Evolutionary conservation across 2,888 invertebrate species (phyloP), one percentile per base, ranked within the genome.

Genomic region (Pycnomerus fuliginosus): DNA sequence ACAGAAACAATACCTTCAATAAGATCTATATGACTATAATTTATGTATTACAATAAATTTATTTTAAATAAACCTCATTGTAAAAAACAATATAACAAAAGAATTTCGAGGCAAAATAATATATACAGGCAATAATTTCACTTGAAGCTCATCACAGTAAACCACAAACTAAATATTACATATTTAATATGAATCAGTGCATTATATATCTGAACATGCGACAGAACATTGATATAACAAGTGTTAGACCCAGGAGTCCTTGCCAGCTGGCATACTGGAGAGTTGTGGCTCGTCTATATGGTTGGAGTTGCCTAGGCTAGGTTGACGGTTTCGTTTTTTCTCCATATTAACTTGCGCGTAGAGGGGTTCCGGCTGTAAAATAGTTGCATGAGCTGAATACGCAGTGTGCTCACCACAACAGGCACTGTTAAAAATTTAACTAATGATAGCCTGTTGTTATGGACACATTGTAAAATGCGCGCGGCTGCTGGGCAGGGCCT

Each of bases 271-370:
- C 48, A 67, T 56, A 47, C 62, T 60, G 43, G 59, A 56, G 29
- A 63, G 57, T 45, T 58, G 56, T 23, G 59, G 59, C 33, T 67
- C 68, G 32, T 65, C 62, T 4, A 70, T 55, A 52, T 69, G 68
- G 49, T 70, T 71, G 28, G 61, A 56, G 37, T 53, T 48, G 50
- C 62, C 64, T 39, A 72, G 64, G 53, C 71, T 72, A 23, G 71
- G 69, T 55, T 73, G 73, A 27, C 79, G 73, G 59, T 78, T 78
- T 56, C 79, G 76, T 64, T 82, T 82, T 68, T 80, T 80, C 62
- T 81, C 80, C 65, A 81, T 74, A 62, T 82, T 81, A 52, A 82
- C 81, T 72, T 82, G 80, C 57, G 82, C 82, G 67, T 82, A 82
- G 36, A 82, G 72, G 30, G 82, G 81, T 65, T 82, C 82, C 58